Evolutionary conservation across 2,888 invertebrate species (phyloP).

Genomic region (Fissipunctia ypsillon): DNA sequence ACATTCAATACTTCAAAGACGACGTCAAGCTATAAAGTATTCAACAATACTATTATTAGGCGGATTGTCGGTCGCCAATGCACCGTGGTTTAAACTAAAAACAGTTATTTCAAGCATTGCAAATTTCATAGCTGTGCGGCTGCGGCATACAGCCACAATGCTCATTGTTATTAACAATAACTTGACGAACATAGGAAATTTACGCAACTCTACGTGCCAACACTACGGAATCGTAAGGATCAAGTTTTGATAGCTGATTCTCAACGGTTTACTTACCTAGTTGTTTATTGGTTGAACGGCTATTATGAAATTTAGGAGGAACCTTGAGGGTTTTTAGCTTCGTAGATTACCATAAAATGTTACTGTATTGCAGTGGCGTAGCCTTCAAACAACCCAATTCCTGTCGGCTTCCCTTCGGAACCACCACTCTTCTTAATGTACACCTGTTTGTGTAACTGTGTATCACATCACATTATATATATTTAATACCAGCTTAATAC

Average conservation of each 20-base stretch:
- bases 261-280: slow-evolving; percentile 44
- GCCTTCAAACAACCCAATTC: no score
- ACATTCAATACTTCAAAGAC: slow-evolving; percentile 24
- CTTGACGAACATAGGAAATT: slow-evolving; percentile 55
- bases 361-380: no score
- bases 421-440: no score
- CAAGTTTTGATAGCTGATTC: slow-evolving; percentile 45
- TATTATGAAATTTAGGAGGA: slow-evolving; percentile 25
- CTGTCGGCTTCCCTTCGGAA: no score
- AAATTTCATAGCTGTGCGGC: slow-evolving; percentile 63
- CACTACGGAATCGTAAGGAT: slow-evolving; percentile 47
- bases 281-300: slow-evolving; percentile 21
- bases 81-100: slow-evolving; percentile 57
- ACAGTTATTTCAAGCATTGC: slow-evolving; percentile 67
- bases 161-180: slow-evolving; percentile 72
- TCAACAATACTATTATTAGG: slow-evolving; percentile 55
- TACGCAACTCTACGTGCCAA: slow-evolving; percentile 63
- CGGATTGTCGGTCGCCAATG: slow-evolving; percentile 49
- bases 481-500: no score
- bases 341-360: neutral
- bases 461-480: no score
- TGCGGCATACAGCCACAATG: slow-evolving; percentile 67
- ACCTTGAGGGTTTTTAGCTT: neutral
- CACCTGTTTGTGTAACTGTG: no score
- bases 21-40: slow-evolving; percentile 48